Base-by-base conservation (phyloP, 2,888 invertebrate genomes). In the Melikaiella ostensackeni region DNA sequence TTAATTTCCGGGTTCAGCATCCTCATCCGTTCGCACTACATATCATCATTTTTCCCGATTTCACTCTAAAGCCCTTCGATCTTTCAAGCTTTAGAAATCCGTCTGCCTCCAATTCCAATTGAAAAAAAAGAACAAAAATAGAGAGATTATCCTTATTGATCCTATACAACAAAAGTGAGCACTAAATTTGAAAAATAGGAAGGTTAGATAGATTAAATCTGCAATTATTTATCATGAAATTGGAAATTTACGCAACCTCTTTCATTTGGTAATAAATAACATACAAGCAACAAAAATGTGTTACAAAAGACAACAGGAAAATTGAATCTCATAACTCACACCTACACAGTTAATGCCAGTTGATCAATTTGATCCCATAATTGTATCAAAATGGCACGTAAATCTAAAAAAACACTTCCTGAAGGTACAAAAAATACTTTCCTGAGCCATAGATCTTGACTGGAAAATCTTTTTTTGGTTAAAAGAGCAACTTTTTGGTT, bases 1-100 rank as follows among this genome's bases (percentile, higher is more conserved):
- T 27, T 46, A 66, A 66, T 66, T 66, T 66, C 66, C 66, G 42
- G 66, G 46, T 66, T 66, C 66, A 66, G 46, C 42, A 66, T 46
- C 27, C 66, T 42, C 27, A 27, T 66, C 66, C 66, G 27, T 66
- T 63, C 30, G 9, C n/a, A 1, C 27, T 46, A 46, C 27, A 66
- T 46, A 66, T 66, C 66, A 27, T 66, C 27, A 66, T 64, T 66
- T 46, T 66, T 66, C 11, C 46, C 46, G 27, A 66, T 66, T 66
- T 46, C 19, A 16, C 42, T 21, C 21, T 24, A 63, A 35, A 11
- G n/a, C 21, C 11, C 5, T 59, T 19, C 61, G 19, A 61, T 61
- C 27, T 61, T 19, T 61, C 30, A 61, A 7, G 1, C 50, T 7
- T 50, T 50, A 8, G 50, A 50, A 50, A n/a, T 61, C 13, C 59